Evolutionary conservation across 2,797 vertebrate genomes (phyloP).

Genomic region (Todus mexicanus): DNA sequence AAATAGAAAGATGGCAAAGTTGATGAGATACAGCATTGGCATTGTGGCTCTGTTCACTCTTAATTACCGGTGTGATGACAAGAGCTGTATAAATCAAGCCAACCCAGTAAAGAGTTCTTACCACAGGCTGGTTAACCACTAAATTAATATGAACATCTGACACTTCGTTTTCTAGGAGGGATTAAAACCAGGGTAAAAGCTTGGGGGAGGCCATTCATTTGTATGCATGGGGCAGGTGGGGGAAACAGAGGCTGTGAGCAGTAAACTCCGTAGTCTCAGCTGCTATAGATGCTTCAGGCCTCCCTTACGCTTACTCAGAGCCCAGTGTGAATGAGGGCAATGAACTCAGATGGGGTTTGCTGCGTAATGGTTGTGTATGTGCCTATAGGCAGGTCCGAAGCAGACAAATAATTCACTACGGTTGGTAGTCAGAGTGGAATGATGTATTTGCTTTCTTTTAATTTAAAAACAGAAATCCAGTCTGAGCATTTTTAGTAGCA

Average conservation of each 20-base stretch:
- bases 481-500: not conserved
- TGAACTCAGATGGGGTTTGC: not conserved
- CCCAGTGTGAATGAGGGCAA: not conserved
- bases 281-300: not conserved
- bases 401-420: not conserved
- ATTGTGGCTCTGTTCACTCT: not conserved
- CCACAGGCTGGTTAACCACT: not conserved
- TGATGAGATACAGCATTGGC: not conserved
- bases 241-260: not conserved
- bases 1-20: not conserved
- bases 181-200: not conserved
- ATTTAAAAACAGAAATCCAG: not conserved
- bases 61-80: not conserved
- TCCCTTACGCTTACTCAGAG: not conserved
- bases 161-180: not conserved
- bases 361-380: not conserved
- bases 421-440: not conserved
- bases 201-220: not conserved
- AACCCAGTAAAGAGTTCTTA: not conserved
- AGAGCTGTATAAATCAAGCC: not conserved
- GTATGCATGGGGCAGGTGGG: rapidly evolving
- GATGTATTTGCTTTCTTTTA: not conserved
- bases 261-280: not conserved
- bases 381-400: not conserved
- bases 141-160: not conserved